phyloP scores from a whole-genome alignment of 2,888 invertebrate genomes.

The Sinhomidia bicolor region DNA sequence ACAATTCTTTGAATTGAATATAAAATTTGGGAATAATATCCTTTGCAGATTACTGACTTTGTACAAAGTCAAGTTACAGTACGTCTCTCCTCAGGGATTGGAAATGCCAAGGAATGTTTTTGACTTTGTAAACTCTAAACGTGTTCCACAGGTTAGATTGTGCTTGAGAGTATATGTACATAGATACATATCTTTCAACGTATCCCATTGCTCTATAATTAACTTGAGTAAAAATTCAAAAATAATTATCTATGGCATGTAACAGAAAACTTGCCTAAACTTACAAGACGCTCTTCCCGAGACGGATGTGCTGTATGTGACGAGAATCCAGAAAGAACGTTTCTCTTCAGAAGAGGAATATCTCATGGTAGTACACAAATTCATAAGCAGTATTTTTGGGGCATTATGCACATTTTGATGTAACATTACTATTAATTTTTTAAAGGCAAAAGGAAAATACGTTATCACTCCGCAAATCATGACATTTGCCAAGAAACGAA shows the following conservation, averaged over 20 bases:
- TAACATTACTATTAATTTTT: too few species aligned
- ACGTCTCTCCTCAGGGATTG: conserved; percentile 89
- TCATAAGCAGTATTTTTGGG: too few species aligned
- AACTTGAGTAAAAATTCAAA: background rate
- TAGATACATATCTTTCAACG: too few species aligned
- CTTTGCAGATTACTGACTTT: conserved; percentile 88
- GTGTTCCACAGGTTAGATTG: conserved; percentile 89
- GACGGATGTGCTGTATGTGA: conserved; percentile 99
- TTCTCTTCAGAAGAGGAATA: conserved; percentile 93
- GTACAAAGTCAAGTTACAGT: conserved; percentile 95
- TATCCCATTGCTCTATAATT: background rate
- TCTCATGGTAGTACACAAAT: conserved; percentile 86
- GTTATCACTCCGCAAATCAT: conserved; percentile 97
- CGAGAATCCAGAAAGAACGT: conserved; percentile 97
- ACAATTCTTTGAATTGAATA: too few species aligned
- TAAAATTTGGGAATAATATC: too few species aligned
- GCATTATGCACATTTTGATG: conserved; percentile 43
- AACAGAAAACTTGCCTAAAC: conserved; percentile 54
- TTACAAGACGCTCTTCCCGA: conserved; percentile 94
- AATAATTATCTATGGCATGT: background rate
- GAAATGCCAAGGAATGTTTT: conserved; percentile 93
- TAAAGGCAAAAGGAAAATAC: conserved; percentile 64
- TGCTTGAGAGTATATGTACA: too few species aligned
- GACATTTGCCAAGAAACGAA: conserved; percentile 95
- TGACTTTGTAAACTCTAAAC: conserved; percentile 89